phyloP scores from a whole-genome alignment of 2,113 vertebrate species.

The Pithys albifrons region DNA sequence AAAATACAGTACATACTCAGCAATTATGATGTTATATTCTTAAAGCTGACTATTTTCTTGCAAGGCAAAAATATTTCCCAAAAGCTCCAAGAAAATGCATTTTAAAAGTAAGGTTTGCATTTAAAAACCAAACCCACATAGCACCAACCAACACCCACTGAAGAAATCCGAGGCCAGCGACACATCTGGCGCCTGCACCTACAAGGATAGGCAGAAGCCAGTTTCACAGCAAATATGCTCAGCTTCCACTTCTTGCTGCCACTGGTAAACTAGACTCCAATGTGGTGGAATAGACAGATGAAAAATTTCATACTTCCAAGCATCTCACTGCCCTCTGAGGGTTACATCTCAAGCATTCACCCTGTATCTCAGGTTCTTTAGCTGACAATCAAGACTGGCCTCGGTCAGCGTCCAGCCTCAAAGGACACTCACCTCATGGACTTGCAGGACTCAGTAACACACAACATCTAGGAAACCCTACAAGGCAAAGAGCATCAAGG shows the following conservation, averaged over 20 bases:
- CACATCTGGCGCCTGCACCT: neutral
- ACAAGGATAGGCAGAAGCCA: neutral
- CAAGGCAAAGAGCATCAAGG: neutral
- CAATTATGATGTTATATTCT: neutral
- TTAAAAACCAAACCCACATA: neutral
- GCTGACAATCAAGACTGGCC: fast-evolving
- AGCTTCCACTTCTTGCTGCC: neutral
- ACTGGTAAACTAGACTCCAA: fast-evolving
- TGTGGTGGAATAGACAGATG: neutral
- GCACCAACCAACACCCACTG: neutral
- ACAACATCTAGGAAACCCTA: neutral
- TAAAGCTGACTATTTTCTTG: neutral
- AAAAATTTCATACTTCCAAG: neutral
- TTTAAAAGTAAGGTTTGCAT: neutral
- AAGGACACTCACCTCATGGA: fast-evolving
- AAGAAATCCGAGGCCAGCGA: neutral
- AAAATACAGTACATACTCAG: neutral
- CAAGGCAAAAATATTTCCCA: neutral
- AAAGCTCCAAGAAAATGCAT: neutral
- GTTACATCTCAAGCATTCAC: fast-evolving
- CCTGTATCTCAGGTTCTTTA: neutral
- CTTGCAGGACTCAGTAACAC: fast-evolving
- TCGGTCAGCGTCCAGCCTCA: neutral
- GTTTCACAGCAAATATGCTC: fast-evolving
- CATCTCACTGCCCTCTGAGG: fast-evolving